Conservation (phyloP, 2,797 vertebrate genomes). For the Gymnodraco acuticeps region DNA sequence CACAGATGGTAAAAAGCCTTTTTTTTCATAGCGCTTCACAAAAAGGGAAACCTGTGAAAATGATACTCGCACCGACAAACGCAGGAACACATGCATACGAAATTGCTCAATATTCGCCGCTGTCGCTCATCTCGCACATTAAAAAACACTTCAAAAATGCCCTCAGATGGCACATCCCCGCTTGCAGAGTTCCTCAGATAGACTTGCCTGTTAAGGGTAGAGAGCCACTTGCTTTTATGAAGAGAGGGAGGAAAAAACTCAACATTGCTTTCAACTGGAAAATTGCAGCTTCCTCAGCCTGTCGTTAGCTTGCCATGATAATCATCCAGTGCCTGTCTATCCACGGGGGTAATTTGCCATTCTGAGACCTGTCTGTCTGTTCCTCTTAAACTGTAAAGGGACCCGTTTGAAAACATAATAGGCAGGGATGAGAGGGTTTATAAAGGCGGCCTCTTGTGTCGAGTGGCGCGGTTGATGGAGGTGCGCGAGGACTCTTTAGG, state of each 20-base stretch:
- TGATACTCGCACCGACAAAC: conserved; percentile 30
- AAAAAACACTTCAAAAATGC: conserved; percentile 68
- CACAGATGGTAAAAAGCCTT: conserved; percentile 58
- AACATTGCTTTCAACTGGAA: conserved; percentile 79
- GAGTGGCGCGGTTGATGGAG: conserved; percentile 65
- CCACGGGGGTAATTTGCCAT: conserved; percentile 80
- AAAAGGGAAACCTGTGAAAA: conserved; percentile 67
- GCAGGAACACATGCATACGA: conserved; percentile 30
- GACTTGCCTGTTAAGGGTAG: conserved; percentile 71
- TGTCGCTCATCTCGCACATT: conserved; percentile 50
- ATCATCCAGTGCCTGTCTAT: conserved; percentile 75
- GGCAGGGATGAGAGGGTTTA: conserved; percentile 59
- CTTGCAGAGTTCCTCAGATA: conserved; percentile 53
- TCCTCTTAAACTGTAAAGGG: conserved; percentile 74
- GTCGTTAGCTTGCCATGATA: conserved; percentile 79
- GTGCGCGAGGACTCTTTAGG: conserved; percentile 69
- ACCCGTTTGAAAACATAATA: conserved; percentile 78
- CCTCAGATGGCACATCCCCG: conserved; percentile 56
- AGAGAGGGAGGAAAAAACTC: conserved; percentile 28
- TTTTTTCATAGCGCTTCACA: conserved; percentile 53
- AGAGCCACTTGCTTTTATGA: conserved; percentile 69
- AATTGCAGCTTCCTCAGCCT: conserved; percentile 82
- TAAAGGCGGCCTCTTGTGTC: conserved; percentile 71
- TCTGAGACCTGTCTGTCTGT: conserved; percentile 78
- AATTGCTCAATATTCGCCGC: conserved; percentile 35